A percentile compares a stretch with the other conserved stretches of the same genome.
phyloP scores from a whole-genome alignment of 1,140 invertebrate species.

The Plectrocnemia conspersa region DNA sequence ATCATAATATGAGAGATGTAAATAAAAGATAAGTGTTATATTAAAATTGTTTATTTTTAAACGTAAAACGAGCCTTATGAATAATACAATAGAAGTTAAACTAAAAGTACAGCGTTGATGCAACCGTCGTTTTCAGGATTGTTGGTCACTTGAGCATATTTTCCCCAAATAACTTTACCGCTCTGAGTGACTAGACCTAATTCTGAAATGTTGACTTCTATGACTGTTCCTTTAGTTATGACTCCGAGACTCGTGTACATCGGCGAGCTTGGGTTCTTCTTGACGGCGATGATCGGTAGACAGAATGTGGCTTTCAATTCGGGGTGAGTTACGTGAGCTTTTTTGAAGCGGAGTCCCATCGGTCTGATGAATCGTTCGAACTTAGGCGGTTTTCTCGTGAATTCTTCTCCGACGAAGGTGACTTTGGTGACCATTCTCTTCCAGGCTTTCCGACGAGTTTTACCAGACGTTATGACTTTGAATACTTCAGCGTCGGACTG shows the following conservation, averaged over 20 bases:
- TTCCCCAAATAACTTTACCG: constrained; percentile 99
- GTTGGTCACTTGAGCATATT: constrained; percentile 99
- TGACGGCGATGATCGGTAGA: constrained; percentile 97
- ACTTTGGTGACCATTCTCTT: constrained; percentile 99
- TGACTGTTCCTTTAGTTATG: constrained; percentile 96
- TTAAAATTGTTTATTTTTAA: constrained; percentile 22
- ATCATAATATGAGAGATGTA: neutral
- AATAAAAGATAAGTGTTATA: constrained; percentile 10
- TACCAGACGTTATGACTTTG: constrained; percentile 90
- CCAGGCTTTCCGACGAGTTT: constrained; percentile 95
- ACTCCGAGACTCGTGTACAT: constrained; percentile 97
- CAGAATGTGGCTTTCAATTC: constrained; percentile 99
- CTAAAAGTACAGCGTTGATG: constrained; percentile 96
- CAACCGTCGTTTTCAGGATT: constrained; percentile 99
- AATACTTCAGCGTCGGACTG: constrained; percentile 99
- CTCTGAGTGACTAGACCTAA: constrained; percentile 97
- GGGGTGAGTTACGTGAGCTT: constrained; percentile 98
- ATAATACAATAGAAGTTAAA: constrained; percentile 58
- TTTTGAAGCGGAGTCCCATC: constrained; percentile 94
- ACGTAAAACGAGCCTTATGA: constrained; percentile 7
- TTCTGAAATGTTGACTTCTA: constrained; percentile 98
- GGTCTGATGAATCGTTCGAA: constrained; percentile 99
- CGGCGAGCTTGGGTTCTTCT: constrained; percentile 96
- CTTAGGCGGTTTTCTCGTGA: constrained; percentile 98
- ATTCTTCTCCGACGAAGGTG: constrained; percentile 95